Evolutionary conservation across 2,113 vertebrate species (phyloP).

Genomic region (Zapus hudsonius): DNA sequence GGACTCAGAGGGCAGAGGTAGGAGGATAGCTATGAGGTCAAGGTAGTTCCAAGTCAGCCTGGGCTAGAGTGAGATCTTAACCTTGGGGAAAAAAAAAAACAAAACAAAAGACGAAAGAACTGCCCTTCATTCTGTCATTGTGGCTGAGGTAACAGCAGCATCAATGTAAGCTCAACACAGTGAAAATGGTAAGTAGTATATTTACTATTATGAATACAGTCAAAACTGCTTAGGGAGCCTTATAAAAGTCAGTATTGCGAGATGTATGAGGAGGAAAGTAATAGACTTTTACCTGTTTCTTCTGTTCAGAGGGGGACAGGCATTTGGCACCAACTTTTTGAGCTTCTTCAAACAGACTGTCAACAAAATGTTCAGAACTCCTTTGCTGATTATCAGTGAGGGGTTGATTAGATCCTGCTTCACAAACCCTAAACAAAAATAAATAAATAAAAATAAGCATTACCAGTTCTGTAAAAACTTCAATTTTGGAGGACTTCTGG

Average conservation of each 20-base stretch:
- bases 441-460: neutral
- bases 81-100: no score
- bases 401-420: constrained; percentile 74
- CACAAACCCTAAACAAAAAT: constrained; percentile 82
- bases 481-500: no score
- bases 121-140: neutral
- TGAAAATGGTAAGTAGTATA: neutral
- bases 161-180: neutral
- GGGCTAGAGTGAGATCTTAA: no score
- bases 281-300: constrained; percentile 80
- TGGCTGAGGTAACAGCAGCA: neutral
- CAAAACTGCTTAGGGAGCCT: neutral
- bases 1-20: no score
- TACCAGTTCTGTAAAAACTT: neutral
- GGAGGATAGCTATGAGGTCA: no score
- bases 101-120: no score
- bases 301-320: constrained; percentile 78
- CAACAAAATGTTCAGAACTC: constrained; percentile 82
- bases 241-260: neutral
- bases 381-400: constrained; percentile 67
- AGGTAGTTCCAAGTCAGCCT: neutral
- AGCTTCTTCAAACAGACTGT: constrained; percentile 87
- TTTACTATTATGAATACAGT: neutral
- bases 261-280: neutral
- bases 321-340: constrained; percentile 82